These are phyloP conservation scores for Heliornis fulica DNA, from an alignment of 2,113 vertebrate genomes.

Conservation along the genomic window DNA sequence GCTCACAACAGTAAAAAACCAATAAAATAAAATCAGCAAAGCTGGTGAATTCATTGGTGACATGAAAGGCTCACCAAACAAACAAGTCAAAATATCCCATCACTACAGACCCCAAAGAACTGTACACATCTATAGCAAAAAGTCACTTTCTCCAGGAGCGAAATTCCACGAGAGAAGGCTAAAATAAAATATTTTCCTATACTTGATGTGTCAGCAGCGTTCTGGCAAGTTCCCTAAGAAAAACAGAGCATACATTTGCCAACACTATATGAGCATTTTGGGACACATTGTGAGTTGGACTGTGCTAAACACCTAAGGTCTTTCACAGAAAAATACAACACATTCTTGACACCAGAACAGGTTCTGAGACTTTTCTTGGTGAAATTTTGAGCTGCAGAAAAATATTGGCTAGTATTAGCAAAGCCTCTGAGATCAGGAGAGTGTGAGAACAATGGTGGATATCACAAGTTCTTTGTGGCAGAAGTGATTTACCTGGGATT, in stretches of 20 bases:
- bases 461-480: background rate
- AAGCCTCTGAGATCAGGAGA: background rate
- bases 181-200: background rate
- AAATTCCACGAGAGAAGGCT: background rate
- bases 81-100: background rate
- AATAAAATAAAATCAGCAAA: background rate
- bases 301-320: background rate
- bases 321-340: background rate
- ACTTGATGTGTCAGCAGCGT: background rate
- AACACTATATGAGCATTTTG: background rate
- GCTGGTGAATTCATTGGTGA: background rate
- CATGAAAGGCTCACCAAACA: background rate
- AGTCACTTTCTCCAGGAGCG: background rate
- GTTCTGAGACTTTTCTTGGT: background rate
- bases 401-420: background rate
- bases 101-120: background rate
- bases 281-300: background rate
- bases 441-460: accelerated
- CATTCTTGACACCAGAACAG: background rate
- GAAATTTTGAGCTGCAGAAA: background rate
- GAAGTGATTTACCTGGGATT: background rate
- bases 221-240: background rate
- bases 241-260: background rate
- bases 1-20: background rate
- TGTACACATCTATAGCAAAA: background rate